Conservation (phyloP, 1,140 invertebrate genomes). For the Hirudo medicinalis region DNA sequence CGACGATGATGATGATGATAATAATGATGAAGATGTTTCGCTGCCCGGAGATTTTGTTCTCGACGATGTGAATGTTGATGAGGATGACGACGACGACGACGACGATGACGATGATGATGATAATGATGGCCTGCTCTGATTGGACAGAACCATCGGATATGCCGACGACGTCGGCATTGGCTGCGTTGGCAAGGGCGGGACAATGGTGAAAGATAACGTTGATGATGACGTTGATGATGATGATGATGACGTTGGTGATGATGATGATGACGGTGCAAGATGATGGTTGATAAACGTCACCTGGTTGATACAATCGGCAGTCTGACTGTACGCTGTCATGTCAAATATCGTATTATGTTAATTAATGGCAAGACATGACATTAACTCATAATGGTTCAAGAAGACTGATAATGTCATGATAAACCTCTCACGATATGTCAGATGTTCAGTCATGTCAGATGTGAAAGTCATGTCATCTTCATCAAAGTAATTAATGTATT, state of each 20-base stretch:
- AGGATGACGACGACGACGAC: conserved; percentile 2
- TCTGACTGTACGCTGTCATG: neutral
- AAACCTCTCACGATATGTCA: too few species aligned
- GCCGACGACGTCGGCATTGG: neutral
- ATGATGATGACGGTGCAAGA: neutral
- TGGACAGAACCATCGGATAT: neutral
- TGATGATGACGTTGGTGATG: neutral
- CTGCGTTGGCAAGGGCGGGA: neutral
- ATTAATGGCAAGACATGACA: too few species aligned
- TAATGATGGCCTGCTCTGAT: neutral
- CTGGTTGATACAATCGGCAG: neutral
- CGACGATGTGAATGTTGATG: conserved; percentile 5
- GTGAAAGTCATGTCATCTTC: too few species aligned
- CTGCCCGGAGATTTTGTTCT: neutral
- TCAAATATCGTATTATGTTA: too few species aligned
- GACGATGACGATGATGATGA: neutral
- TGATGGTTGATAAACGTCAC: neutral
- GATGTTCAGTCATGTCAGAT: too few species aligned
- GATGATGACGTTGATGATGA: conserved; percentile 6
- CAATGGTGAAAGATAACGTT: neutral
- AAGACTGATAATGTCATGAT: too few species aligned
- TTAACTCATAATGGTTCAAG: too few species aligned
- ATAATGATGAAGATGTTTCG: neutral
- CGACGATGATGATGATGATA: neutral
- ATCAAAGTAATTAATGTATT: too few species aligned